Conservation (phyloP, 2,888 invertebrate species). For the Aphodius granarius region DNA sequence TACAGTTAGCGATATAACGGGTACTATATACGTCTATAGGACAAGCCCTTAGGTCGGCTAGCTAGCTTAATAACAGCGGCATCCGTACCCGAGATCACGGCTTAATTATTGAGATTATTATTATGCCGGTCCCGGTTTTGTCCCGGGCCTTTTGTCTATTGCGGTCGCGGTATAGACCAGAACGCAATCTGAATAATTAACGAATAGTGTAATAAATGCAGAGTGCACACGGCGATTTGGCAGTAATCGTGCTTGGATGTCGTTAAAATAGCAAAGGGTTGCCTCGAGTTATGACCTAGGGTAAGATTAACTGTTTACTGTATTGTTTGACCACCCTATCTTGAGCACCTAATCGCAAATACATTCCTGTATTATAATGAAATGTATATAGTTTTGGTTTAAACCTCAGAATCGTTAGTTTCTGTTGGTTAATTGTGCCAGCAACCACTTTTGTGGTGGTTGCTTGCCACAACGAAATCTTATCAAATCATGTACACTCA, state of each 20-base stretch:
- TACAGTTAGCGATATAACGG: slow-evolving; percentile 6
- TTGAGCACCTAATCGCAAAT: too few relatives aligned
- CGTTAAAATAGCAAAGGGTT: not conserved
- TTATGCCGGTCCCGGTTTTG: not conserved
- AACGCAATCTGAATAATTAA: slow-evolving; percentile 15
- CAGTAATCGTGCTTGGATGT: not conserved
- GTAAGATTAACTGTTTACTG: not conserved
- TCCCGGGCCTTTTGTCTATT: slow-evolving; percentile 8
- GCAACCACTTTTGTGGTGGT: too few relatives aligned
- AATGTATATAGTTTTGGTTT: too few relatives aligned
- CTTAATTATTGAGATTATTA: slow-evolving; percentile 15
- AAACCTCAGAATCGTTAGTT: too few relatives aligned
- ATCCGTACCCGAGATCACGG: slow-evolving; percentile 7
- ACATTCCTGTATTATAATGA: too few relatives aligned
- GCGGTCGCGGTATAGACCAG: not conserved
- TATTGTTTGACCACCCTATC: not conserved
- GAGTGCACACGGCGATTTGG: slow-evolving; percentile 11
- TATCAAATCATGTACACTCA: too few relatives aligned
- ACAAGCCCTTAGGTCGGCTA: not conserved
- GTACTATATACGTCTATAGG: not conserved
- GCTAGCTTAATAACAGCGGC: slow-evolving; percentile 3
- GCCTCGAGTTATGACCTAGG: not conserved
- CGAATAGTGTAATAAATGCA: slow-evolving; percentile 2
- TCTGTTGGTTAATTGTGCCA: too few relatives aligned
- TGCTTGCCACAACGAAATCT: too few relatives aligned